A percentile compares a stretch with the other conserved stretches of the same genome.
These are phyloP conservation scores for Idaea straminata DNA, from an alignment of 2,888 invertebrate genomes.

Conservation along the genomic window DNA sequence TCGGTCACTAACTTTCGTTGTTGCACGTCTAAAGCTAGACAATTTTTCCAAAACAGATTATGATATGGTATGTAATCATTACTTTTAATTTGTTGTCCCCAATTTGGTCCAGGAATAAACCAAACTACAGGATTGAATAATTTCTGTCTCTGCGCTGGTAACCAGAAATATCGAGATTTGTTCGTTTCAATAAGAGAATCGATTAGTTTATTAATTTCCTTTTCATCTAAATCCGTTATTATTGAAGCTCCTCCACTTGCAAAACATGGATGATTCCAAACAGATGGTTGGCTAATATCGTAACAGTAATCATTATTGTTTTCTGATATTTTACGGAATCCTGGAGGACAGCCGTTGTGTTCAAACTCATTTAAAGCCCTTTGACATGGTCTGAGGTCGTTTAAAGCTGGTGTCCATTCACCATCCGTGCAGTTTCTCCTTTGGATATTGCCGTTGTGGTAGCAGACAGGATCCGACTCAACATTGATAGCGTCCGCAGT, in stretches of 20 bases:
- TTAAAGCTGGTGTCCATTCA: conserved; percentile 50
- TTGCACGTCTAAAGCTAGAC: conserved; percentile 56
- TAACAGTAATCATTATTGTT: conserved; percentile 58
- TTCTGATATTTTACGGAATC: conserved; percentile 52
- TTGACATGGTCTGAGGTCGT: conserved; percentile 48
- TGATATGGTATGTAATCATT: conserved; percentile 37
- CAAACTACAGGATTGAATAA: conserved; percentile 66
- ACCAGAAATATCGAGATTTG: conserved; percentile 62
- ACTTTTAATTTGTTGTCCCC: conserved; percentile 46
- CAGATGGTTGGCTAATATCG: conserved; percentile 43
- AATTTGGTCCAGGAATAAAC: conserved; percentile 72
- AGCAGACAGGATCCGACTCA: conserved; percentile 58
- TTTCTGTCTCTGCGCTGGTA: conserved; percentile 68
- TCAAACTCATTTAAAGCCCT: conserved; percentile 48
- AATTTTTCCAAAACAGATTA: conserved; percentile 48
- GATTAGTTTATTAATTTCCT: conserved; percentile 50
- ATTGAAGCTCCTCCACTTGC: conserved; percentile 62
- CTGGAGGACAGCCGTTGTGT: conserved; percentile 55
- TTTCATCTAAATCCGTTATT: conserved; percentile 54
- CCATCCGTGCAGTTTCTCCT: conserved; percentile 56
- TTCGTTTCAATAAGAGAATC: conserved; percentile 45
- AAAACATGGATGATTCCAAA: conserved; percentile 65
- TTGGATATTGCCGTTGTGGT: conserved; percentile 44
- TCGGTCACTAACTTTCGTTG: conserved; percentile 46
- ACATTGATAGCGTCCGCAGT: conserved; percentile 44